Base-by-base conservation (phyloP, 2,888 invertebrate species). In the Cryptosula pallasiana region DNA sequence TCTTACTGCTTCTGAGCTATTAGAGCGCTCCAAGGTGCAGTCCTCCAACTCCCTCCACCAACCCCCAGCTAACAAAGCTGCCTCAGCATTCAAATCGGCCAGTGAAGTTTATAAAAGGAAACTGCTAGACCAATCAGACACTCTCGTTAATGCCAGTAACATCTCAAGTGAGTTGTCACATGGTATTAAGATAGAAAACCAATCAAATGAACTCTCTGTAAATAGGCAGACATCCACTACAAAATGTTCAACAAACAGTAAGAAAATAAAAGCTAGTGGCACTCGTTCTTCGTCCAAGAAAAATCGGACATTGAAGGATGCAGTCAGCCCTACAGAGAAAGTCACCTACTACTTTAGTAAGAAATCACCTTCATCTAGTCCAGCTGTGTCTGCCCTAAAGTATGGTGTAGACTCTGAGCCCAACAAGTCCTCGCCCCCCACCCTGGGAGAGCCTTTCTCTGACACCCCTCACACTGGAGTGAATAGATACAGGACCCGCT, bases 281-380 rank as follows among this genome's bases (percentile, higher is more conserved):
- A 45, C 45, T 20, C 5, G 45, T 13, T 13, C 45, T 13, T 13
- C 29, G 32, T 16, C 63, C 9, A 32, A 25, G 3, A 63, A 63
- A 34, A 3, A 3, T 2, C 20, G 27, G 9, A 27, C 3, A 32
- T 27, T 63, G 9, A 63, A 63, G n/a, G 25, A 32, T 20, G 63
- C 32, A 2, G 13, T 63, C 34, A 63, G 63, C 32, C 63, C 63
- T 5, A 63, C 63, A 25, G 63, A 63, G 34, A 63, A 63, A 27
- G 27, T 63, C 25, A 63, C 63, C 16, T 27, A 63, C n/a, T 63
- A 63, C n/a, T 63, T 63, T 34, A 63, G 32, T 13, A 20, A 27
- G 27, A 32, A 34, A 25, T 27, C 63, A 9, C 32, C 29, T 13
- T 32, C 27, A 13, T 16, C 9, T 45, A 45, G 45, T 45, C 45